Conservation (phyloP, 2,888 invertebrate species). For the Dendrolimus houi region DNA sequence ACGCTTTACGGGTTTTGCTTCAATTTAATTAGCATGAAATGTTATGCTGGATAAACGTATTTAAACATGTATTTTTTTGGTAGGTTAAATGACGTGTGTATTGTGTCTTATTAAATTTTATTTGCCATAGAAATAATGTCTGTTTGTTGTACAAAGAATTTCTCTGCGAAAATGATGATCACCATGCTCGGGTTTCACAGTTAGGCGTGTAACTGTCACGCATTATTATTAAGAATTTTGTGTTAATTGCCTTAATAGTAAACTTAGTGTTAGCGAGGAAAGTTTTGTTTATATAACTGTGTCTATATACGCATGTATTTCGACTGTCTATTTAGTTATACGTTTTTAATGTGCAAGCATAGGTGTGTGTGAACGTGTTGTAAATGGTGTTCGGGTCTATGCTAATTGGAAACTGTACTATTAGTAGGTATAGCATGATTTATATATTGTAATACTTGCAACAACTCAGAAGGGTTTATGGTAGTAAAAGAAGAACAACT, state of each 20-base stretch:
- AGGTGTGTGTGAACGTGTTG: too few relatives aligned
- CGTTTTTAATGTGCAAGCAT: background rate
- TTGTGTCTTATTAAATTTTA: constrained; percentile 42
- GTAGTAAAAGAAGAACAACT: too few relatives aligned
- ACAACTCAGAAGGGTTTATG: too few relatives aligned
- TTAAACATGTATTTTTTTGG: constrained; percentile 47
- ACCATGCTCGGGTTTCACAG: constrained; percentile 11
- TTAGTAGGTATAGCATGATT: too few relatives aligned
- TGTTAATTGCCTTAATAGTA: background rate
- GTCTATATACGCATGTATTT: background rate
- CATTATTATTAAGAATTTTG: background rate
- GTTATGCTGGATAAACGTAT: constrained; percentile 46
- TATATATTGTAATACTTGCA: too few relatives aligned
- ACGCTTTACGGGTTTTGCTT: constrained; percentile 25
- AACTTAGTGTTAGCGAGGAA: background rate
- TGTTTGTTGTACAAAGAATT: constrained; percentile 13
- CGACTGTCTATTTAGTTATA: background rate
- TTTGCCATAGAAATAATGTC: constrained; percentile 31
- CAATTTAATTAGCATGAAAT: constrained; percentile 52
- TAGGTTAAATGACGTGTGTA: constrained; percentile 54
- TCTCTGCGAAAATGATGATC: constrained; percentile 18
- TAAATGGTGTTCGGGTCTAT: too few relatives aligned
- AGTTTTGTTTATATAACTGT: background rate
- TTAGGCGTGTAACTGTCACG: background rate
- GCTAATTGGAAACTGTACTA: too few relatives aligned